These are phyloP conservation scores for Physocephala rufipes DNA, from an alignment of 2,888 invertebrate genomes.

Conservation along the genomic window DNA sequence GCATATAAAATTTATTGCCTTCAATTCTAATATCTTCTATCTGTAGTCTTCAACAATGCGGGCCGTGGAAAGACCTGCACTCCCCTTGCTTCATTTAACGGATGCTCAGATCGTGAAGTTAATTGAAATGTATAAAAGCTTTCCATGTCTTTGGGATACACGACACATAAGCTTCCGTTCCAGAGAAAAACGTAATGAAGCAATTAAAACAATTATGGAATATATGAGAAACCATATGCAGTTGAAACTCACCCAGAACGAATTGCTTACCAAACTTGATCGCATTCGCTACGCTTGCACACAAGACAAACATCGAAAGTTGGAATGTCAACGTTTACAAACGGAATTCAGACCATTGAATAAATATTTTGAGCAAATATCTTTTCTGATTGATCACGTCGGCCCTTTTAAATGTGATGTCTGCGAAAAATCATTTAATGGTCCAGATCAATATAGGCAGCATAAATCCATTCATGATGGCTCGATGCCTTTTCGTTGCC, in stretches of 20 bases:
- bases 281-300: slow-evolving; percentile 45
- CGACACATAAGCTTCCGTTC: slow-evolving; percentile 45
- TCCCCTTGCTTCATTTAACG: slow-evolving; percentile 40
- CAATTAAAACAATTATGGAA: slow-evolving; percentile 47
- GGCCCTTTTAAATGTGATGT: slow-evolving; percentile 54
- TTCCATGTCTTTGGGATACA: slow-evolving; percentile 54
- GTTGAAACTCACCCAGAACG: slow-evolving; percentile 49
- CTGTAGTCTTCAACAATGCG: slow-evolving; percentile 37
- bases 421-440: slow-evolving; percentile 47
- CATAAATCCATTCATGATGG: slow-evolving; percentile 45
- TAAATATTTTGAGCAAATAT: slow-evolving; percentile 47
- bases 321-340: slow-evolving; percentile 47
- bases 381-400: slow-evolving; percentile 53
- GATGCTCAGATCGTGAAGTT: slow-evolving; percentile 48
- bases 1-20: background rate
- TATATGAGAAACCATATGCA: slow-evolving; percentile 48
- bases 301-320: slow-evolving; percentile 44
- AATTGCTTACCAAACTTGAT: slow-evolving; percentile 50
- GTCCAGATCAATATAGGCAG: slow-evolving; percentile 43
- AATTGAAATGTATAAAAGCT: slow-evolving; percentile 52
- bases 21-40: too few relatives aligned
- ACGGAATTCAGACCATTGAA: slow-evolving; percentile 49
- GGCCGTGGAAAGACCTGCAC: slow-evolving; percentile 33
- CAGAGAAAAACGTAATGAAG: slow-evolving; percentile 46
- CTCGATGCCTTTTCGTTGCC: slow-evolving; percentile 44